Evolutionary conservation across 1,140 invertebrate genomes (phyloP), one percentile per base, ranked within the genome.

Genomic region (Mizuhopecten yessoensis): DNA sequence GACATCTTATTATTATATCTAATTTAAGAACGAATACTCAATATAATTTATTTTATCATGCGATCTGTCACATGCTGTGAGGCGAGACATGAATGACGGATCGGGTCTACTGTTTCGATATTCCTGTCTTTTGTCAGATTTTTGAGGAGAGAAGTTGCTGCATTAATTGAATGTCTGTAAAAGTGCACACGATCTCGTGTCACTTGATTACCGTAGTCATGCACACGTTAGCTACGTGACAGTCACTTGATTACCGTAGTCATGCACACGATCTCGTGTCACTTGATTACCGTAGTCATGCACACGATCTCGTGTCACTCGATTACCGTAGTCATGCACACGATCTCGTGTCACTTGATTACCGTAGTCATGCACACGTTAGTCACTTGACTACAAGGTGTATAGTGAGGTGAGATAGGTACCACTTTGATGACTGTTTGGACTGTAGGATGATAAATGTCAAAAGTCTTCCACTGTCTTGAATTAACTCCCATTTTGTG

Each of bases 21-120:
- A 75, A 75, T 29, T 75, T 0, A 75, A 29, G n/a, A 17, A 29
- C 57, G 57, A 75, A 75, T n/a, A 75, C 29, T 75, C 57, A 29
- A 75, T 75, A 17, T 75, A 75, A 75, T 75, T 75, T n/a, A n/a
- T 75, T 75, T 75, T 75, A 75, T 75, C 57, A n/a, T 75, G 23
- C 11, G 57, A 75, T 75, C 57, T 75, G 57, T 75, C 57, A 75
- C 57, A 75, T 75, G 57, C 57, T 75, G 57, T 75, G 57, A 75
- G 9, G 23, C 57, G 57, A 75, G n/a, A 75, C 57, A 11, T 5
- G n/a, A n/a, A 75, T 75, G 57, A 75, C 57, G 29, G 57, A 75
- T n/a, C 57, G 57, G 29, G 57, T 75, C 23, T 29, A 75, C 57
- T 75, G 23, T 75, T 29, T 75, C 57, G 23, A 75, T 75, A 29